Evolutionary conservation across 2,113 vertebrate species (phyloP).

Genomic region (Colistium nudipinnis): DNA sequence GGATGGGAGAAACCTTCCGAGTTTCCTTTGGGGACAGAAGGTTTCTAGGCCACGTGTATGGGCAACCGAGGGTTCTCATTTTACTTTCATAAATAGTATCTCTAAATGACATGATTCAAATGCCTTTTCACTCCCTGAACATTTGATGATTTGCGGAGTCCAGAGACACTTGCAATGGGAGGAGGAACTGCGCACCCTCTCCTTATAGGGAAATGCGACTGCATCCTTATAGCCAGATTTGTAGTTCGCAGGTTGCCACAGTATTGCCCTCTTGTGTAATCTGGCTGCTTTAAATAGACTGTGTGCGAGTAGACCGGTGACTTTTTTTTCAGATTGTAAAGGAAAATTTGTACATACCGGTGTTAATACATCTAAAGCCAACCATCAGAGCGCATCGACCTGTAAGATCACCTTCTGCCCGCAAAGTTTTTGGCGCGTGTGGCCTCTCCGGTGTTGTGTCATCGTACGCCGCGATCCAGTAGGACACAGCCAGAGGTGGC

Average conservation of each 20-base stretch:
- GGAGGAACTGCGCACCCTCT: background rate
- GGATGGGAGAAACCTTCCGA: too few species aligned
- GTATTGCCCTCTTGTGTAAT: background rate
- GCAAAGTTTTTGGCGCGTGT: constrained; percentile 18
- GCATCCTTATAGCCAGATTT: too few species aligned
- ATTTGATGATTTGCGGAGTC: background rate
- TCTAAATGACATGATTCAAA: too few species aligned
- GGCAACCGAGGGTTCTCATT: too few species aligned
- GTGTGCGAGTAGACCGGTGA: background rate
- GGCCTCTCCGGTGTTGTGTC: constrained; percentile 1
- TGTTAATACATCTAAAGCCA: background rate
- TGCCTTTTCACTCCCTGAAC: too few species aligned
- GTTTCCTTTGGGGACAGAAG: too few species aligned
- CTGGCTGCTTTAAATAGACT: background rate
- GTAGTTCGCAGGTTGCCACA: too few species aligned
- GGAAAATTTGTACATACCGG: too few species aligned
- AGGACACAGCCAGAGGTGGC: constrained; percentile 73
- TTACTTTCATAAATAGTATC: too few species aligned
- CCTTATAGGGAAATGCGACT: too few species aligned
- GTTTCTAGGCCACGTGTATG: too few species aligned
- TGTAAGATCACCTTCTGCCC: background rate
- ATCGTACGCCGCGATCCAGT: constrained; percentile 42
- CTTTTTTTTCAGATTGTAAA: too few species aligned
- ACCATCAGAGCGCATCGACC: background rate
- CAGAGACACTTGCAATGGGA: background rate